Conservation (phyloP, 30 jellyfish, hydroid and myxozoan species). For the Turritopsis rubra region DNA sequence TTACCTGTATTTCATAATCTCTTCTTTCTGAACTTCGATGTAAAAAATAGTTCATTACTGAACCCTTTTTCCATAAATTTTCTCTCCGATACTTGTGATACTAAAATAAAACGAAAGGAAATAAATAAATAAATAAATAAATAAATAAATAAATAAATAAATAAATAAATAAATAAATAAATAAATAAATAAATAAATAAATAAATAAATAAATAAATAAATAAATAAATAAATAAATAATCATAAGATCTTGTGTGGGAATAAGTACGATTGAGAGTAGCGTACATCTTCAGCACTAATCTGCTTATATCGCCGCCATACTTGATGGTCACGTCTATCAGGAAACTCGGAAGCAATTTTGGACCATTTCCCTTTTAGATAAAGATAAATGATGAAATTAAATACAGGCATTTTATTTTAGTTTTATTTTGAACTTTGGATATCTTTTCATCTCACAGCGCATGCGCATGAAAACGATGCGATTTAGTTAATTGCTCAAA, state of each 20-base stretch:
- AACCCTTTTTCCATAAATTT: constrained; percentile 28
- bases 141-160: no score
- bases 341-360: constrained; percentile 46
- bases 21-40: constrained; percentile 45
- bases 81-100: constrained; percentile 24
- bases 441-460: no score
- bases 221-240: no score
- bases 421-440: no score
- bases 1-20: constrained; percentile 35
- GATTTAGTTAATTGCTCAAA: no score
- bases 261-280: neutral
- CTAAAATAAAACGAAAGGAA: constrained; percentile 20
- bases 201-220: no score
- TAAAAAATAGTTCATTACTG: constrained; percentile 46
- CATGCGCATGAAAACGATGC: no score
- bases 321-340: constrained; percentile 61
- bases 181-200: no score
- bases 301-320: constrained; percentile 54
- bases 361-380: constrained; percentile 67
- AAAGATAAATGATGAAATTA: neutral
- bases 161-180: no score
- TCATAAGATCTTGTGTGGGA: no score
- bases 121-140: no score
- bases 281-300: constrained; percentile 42
- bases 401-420: no score